phyloP scores from a whole-genome alignment of 2,888 invertebrate genomes.

The Bimastos eiseni region DNA sequence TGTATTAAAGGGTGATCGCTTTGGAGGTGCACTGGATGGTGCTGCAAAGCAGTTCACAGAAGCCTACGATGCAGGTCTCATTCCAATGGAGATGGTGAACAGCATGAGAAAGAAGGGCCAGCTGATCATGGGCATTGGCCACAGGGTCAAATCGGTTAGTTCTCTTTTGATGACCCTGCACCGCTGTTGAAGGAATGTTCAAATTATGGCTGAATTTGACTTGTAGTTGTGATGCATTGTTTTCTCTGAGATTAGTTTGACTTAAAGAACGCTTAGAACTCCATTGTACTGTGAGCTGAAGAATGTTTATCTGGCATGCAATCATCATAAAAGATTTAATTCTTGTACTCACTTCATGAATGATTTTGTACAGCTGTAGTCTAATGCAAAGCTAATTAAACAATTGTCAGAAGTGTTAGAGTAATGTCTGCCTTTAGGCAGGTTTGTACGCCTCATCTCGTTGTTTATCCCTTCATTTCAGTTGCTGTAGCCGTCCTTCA shows the following conservation, averaged over 20 bases:
- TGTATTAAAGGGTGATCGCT: conserved; percentile 82
- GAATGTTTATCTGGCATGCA: not conserved
- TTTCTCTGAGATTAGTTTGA: not conserved
- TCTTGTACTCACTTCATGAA: not conserved
- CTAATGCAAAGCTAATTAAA: not conserved
- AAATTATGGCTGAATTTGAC: not conserved
- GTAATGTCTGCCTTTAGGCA: not conserved
- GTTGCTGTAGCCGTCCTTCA: too few species aligned
- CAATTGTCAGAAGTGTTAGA: not conserved
- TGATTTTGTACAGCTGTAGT: not conserved
- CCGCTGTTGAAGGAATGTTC: not conserved
- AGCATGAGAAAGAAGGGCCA: conserved; percentile 94
- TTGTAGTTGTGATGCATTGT: not conserved
- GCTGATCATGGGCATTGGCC: conserved; percentile 98
- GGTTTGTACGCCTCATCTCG: too few species aligned
- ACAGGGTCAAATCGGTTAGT: conserved; percentile 74
- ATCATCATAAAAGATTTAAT: not conserved
- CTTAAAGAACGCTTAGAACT: not conserved
- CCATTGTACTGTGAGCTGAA: not conserved
- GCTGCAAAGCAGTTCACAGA: conserved; percentile 96
- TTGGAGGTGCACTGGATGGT: conserved; percentile 97
- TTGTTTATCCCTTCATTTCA: too few species aligned
- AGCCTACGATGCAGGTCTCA: conserved; percentile 88
- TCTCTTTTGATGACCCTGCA: not conserved
- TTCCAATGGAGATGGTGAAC: conserved; percentile 98